These are phyloP conservation scores for Actinostola sp. DNA, from an alignment of 92 coral and sea anemone species.

Conservation along the genomic window DNA sequence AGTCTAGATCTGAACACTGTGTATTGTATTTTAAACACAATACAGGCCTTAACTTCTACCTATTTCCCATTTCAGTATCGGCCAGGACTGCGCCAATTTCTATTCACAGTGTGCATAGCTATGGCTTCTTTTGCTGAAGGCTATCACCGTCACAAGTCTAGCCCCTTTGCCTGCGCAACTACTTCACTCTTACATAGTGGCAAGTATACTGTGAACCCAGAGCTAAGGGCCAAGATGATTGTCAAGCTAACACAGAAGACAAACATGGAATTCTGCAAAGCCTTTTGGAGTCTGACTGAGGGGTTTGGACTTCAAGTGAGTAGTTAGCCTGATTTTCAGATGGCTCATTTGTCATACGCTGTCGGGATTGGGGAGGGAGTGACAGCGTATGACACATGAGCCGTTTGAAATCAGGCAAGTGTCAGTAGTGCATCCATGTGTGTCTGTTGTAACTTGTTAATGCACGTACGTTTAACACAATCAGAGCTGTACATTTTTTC, in stretches of 20 bases:
- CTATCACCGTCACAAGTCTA: constrained; percentile 77
- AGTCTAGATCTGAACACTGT: too few species aligned
- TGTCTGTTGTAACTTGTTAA: too few species aligned
- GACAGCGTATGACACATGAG: too few species aligned
- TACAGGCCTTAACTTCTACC: background rate
- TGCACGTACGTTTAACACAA: too few species aligned
- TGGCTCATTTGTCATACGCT: background rate
- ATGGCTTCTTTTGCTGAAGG: constrained; percentile 99
- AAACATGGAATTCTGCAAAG: constrained; percentile 93
- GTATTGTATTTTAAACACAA: too few species aligned
- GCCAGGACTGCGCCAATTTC: constrained; percentile 78
- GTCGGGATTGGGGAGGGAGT: too few species aligned
- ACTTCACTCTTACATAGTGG: constrained; percentile 88
- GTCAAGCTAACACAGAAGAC: constrained; percentile 79
- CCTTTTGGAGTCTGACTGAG: constrained; percentile 96
- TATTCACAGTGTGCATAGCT: constrained; percentile 82
- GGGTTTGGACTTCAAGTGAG: constrained; percentile 88
- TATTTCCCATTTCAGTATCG: constrained; percentile 54
- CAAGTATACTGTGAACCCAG: constrained; percentile 93
- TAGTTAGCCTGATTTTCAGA: too few species aligned
- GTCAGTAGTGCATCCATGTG: too few species aligned
- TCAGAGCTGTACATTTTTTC: too few species aligned
- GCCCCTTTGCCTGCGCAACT: constrained; percentile 66
- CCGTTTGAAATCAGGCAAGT: too few species aligned
- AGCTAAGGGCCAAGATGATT: constrained; percentile 89